Percentiles rank a stretch among this genome's conserved stretches.
These are phyloP conservation scores for Macropus fuliginosus DNA, from an alignment of 2,797 vertebrate species.

Conservation along the genomic window DNA sequence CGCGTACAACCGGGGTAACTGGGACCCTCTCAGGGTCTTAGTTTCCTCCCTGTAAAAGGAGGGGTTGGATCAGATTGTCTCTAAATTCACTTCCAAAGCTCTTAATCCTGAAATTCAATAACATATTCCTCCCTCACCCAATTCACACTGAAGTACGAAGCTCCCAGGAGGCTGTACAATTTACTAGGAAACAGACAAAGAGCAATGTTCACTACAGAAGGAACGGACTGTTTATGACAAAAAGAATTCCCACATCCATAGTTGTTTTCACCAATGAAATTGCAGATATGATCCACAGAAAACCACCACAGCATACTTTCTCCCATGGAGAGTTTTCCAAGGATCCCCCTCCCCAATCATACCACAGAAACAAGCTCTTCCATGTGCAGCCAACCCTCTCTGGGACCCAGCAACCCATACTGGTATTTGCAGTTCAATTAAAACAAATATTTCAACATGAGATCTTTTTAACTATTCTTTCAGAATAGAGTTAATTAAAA, in stretches of 20 bases:
- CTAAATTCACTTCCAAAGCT: background rate
- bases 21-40: background rate
- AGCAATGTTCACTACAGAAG: background rate
- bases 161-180: background rate
- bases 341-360: background rate
- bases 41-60: background rate
- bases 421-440: slow-evolving; percentile 46
- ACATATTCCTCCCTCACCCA: background rate
- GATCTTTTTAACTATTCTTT: slow-evolving; percentile 67
- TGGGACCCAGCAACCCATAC: background rate
- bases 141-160: background rate
- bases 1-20: background rate
- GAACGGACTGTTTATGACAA: background rate
- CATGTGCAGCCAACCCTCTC: background rate
- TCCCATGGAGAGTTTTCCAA: background rate
- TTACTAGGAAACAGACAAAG: background rate
- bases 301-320: background rate
- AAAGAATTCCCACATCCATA: background rate
- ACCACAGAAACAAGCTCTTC: background rate
- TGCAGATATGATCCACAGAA: background rate
- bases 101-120: background rate
- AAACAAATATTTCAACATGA: slow-evolving; percentile 57
- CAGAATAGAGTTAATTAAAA: slow-evolving; percentile 78
- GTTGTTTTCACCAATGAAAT: background rate
- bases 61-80: background rate